Conservation (phyloP, 1,140 invertebrate species). For the Solenopsis fugax region DNA sequence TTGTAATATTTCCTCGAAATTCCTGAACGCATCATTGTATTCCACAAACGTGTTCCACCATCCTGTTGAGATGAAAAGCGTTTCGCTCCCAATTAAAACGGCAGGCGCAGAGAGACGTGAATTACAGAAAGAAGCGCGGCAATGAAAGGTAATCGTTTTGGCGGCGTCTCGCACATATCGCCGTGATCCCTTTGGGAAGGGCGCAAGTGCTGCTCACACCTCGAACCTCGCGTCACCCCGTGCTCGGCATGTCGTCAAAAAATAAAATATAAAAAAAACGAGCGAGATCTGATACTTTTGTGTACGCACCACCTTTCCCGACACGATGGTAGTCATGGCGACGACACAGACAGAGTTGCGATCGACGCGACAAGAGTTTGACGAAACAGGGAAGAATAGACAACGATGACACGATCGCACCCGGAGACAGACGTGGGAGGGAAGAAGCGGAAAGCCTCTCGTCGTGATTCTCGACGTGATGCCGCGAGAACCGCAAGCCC, state of each 20-base stretch:
- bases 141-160: constrained; percentile 59
- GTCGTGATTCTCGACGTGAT: constrained; percentile 63
- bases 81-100: constrained; percentile 38
- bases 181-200: constrained; percentile 11
- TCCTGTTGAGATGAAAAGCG: background rate
- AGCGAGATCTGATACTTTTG: constrained; percentile 54
- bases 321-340: constrained; percentile 66
- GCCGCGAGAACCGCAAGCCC: constrained; percentile 52
- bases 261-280: constrained; percentile 40
- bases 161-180: constrained; percentile 32
- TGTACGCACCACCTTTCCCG: constrained; percentile 17
- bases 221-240: constrained; percentile 6
- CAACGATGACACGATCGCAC: constrained; percentile 63
- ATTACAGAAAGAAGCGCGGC: background rate
- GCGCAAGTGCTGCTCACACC: constrained; percentile 55
- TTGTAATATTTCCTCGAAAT: background rate
- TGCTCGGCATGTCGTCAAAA: constrained; percentile 19
- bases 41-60: background rate
- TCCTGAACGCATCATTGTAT: background rate
- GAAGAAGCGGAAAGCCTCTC: background rate
- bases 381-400: constrained; percentile 74
- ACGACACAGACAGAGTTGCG: constrained; percentile 61
- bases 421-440: background rate
- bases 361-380: constrained; percentile 64
- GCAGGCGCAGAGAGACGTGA: constrained; percentile 19